Evolutionary conservation across 2,888 invertebrate species (phyloP).

Genomic region (Malachius bipustulatus): DNA sequence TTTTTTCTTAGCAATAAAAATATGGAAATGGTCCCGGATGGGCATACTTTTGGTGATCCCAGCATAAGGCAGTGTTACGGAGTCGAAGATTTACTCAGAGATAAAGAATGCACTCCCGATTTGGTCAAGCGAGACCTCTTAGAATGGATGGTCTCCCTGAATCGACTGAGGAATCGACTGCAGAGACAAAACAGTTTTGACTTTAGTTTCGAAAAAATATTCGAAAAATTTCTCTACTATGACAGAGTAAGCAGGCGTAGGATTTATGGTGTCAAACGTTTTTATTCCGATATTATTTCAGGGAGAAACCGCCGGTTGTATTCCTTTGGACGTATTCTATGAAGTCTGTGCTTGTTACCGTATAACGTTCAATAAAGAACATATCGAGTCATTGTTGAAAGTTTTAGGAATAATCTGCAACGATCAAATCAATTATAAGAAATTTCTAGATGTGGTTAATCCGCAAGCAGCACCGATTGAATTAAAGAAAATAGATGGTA

Average conservation of each 20-base stretch:
- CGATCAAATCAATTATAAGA: conserved; percentile 39
- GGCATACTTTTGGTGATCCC: conserved; percentile 40
- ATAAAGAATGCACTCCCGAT: conserved; percentile 23
- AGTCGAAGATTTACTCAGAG: conserved; percentile 36
- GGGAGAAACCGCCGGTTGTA: conserved; percentile 38
- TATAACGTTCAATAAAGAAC: conserved; percentile 38
- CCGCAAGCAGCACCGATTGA: conserved; percentile 15
- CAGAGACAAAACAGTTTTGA: conserved; percentile 25
- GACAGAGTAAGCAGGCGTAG: conserved; percentile 25
- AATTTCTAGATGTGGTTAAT: conserved; percentile 41
- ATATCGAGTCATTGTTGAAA: conserved; percentile 40
- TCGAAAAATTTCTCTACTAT: conserved; percentile 23
- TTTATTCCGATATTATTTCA: too few species aligned
- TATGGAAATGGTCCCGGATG: conserved; percentile 37
- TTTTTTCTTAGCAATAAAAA: conserved; percentile 38
- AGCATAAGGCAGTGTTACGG: conserved; percentile 34
- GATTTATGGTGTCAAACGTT: too few species aligned
- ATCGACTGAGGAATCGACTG: conserved; percentile 34
- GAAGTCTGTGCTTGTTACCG: conserved; percentile 35
- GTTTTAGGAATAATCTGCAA: conserved; percentile 40
- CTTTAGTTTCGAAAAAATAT: conserved; percentile 25
- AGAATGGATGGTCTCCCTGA: conserved; percentile 39
- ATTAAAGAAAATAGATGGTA: background rate
- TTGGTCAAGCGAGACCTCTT: conserved; percentile 34
- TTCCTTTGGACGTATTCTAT: conserved; percentile 38